Evolutionary conservation across 2,888 invertebrate genomes (phyloP), one percentile per base, ranked within the genome.

Genomic region (Nesidiocoris tenuis): DNA sequence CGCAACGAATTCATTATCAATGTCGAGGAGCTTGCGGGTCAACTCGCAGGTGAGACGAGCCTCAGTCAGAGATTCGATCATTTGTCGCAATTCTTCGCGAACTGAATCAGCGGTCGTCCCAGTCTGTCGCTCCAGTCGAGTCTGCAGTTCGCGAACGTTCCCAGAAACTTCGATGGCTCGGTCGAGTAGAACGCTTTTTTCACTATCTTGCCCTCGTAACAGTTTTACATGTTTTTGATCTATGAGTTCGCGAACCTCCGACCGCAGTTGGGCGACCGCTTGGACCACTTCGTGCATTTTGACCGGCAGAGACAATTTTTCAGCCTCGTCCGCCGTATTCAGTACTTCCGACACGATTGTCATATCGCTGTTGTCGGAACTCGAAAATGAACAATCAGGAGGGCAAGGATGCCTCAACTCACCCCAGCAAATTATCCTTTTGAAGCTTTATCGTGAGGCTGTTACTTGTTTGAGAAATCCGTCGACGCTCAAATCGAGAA

Each of bases 31-130:
- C 54, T 25, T 72, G 2, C 2, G 16, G n/a, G 39, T 1, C 0
- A 63, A 25, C 7, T 72, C 63, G 54, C 72, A 72, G 54, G 61
- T 39, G 17, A 72, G 23, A 24, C 72, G 72, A 7, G 72, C 72
- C 39, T 72, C 72, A 9, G n/a, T 54, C 55, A 72, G 9, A 1
- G 72, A 72, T 39, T 72, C 54, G n/a, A 25, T 63, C 61, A 72
- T 2, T n/a, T 18, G 18, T 0, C 72, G 72, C 17, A 72, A 19
- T 61, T 72, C 61, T 39, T 72, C 61, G n/a, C 61, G 17, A n/a
- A 72, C 63, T 1, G 72, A 24, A 19, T 24, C 19, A 0, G 61
- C 18, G 18, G 54, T 61, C 5, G 72, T 25, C 21, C 22, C 23
- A 12, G 25, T 61, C 17, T 72, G 72, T 39, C 61, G 19, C 0